Base-by-base conservation (phyloP, 1,140 invertebrate species). In the Drosophila nigromelanica region DNA sequence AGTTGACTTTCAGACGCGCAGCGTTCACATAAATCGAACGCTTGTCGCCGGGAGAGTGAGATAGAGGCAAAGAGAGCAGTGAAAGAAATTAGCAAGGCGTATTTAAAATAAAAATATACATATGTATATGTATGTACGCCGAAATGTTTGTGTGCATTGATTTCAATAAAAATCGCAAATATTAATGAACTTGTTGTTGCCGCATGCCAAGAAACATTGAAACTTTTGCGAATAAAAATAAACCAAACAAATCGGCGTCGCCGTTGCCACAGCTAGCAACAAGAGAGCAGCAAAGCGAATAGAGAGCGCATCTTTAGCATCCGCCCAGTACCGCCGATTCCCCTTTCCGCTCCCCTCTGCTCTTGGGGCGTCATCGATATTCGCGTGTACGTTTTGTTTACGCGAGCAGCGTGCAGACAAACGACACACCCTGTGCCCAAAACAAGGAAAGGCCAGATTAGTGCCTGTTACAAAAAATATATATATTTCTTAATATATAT, bases 161-260 rank as follows among this genome's bases (percentile, higher is more conserved):
- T 60, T 81, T 60, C 59, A 66, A 83, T 66, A 75, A 70, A 78
- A 75, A 70, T 81, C 61, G 70, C 79, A 35, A 83, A 83, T 81
- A 82, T 83, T 81, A 75, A 83, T 78, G 75, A 63, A 75, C 43
- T 74, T 56, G 66, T 74, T 74, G 66, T 74, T 74, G 66, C 55
- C 24, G 67, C 50, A 45, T 14, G 68, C 68, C 47, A 67, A 60
- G 66, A 60, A 73, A 59, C 78, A 73, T 73, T 82, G 60, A 87
- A 78, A 47, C 62, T 61, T 61, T 60, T 72, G 61, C 42, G 64
- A 67, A 64, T 72, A 60, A 87, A 85, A 85, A 85, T 85, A 85
- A 85, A 75, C 81, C 81, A 85, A 85, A 85, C 81, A 85, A 85
- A 87, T 81, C 78, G 72, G 61, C 79, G 48, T 37, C 64, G 55